Base-by-base conservation (phyloP, 2,888 invertebrate genomes). In the Caenorhabditis sinica region DNA sequence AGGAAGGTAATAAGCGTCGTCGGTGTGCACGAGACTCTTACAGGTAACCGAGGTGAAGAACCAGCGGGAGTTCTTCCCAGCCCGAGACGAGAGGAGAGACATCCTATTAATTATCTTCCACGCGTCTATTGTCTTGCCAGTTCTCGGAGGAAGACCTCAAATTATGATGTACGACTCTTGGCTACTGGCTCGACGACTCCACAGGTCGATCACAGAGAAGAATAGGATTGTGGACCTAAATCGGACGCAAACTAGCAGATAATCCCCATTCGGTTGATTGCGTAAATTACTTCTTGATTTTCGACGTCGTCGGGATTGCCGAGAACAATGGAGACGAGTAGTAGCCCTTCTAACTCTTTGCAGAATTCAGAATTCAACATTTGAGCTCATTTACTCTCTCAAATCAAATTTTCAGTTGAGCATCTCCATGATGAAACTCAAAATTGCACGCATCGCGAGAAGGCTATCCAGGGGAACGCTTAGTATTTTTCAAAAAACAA, bases 31-130 rank as follows among this genome's bases (percentile, higher is more conserved):
- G 23, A 25, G 56, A 65, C 40, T 65, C 79, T 72, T 65, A 72
- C 79, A 79, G 79, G 79, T 72, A 79, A 77, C 69, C 51, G 68
- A n/a, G 4, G 76, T n/a, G 33, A 65, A 40, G 68, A 83, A 73
- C 66, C 82, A 77, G 82, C 82, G 82, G 82, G 82, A 49, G 77
- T 58, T 56, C 65, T 66, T 20, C 25, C 6, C 5, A 15, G 15
- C 33, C 23, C 15, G 33, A 13, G 40, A 17, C 56, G 45, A 30
- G 36, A 13, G 17, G 65, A 65, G 9, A 30, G 68, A 40, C 71
- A 79, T 82, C 82, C 82, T 76, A 83, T 83, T 83, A 83, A 83
- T 83, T 83, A 83, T 83, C 82, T 76, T 33, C 28, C 69, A 75
- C 65, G 73, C 73, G 40, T 75, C 75, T 82, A 79, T 82, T 75